Percentiles rank a stretch among this genome's conserved stretches.
Evolutionary conservation across 2,797 vertebrate genomes (phyloP).

Genomic region (Sebastes trivittatus): DNA sequence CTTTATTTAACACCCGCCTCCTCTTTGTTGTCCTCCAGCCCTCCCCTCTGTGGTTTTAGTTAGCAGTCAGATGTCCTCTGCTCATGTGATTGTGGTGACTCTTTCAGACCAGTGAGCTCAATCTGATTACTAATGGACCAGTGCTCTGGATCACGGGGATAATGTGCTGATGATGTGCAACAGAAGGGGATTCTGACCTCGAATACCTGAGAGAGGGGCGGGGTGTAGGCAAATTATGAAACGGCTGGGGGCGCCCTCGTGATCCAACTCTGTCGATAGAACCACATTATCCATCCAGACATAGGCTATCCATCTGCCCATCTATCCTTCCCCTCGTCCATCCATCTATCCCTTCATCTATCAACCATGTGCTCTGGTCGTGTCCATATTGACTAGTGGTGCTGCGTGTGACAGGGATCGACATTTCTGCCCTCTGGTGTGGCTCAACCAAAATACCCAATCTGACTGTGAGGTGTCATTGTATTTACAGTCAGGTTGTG

Average conservation of each 20-base stretch:
- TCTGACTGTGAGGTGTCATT: neutral
- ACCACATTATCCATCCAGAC: neutral
- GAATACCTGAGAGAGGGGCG: neutral
- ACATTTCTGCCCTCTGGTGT: neutral
- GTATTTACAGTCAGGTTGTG: neutral
- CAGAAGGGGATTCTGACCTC: neutral
- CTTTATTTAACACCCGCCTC: neutral
- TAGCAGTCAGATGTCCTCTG: neutral
- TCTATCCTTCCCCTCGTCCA: neutral
- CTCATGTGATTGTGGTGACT: neutral
- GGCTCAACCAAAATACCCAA: neutral
- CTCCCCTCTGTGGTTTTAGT: neutral
- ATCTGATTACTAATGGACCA: constrained; percentile 5
- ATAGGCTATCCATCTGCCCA: neutral
- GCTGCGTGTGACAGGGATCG: neutral
- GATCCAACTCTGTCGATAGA: neutral
- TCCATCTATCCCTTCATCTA: neutral
- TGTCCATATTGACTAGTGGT: neutral
- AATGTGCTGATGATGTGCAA: neutral
- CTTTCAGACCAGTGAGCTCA: constrained; percentile 18
- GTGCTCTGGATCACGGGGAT: constrained; percentile 2
- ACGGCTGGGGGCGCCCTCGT: neutral
- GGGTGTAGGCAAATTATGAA: neutral
- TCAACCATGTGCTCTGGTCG: neutral
- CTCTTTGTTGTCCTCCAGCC: neutral